Conservation (phyloP, 2,888 invertebrate genomes). For the Macrostomum cliftonense region DNA sequence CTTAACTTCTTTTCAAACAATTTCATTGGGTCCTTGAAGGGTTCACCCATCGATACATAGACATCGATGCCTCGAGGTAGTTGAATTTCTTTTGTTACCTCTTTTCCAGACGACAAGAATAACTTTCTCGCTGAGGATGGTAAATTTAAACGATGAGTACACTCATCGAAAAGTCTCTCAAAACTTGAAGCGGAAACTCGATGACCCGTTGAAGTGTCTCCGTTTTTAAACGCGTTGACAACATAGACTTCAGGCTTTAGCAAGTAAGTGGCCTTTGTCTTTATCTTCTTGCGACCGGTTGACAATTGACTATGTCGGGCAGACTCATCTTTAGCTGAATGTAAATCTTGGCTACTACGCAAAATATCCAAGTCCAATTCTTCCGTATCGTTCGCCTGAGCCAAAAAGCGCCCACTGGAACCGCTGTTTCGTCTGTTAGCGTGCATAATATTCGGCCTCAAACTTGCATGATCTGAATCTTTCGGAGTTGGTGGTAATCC, state of each 20-base stretch:
- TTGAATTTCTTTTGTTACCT: conserved; percentile 23
- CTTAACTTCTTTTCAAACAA: background rate
- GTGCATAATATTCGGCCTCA: no score
- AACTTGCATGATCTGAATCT: no score
- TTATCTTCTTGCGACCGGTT: background rate
- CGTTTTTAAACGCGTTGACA: conserved; percentile 30
- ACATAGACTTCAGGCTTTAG: conserved; percentile 24
- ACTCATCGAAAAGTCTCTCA: conserved; percentile 26
- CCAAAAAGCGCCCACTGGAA: no score
- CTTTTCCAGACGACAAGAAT: conserved; percentile 31
- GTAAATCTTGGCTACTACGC: no score
- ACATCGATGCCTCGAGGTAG: conserved; percentile 25
- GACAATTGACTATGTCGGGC: no score
- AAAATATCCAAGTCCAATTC: no score
- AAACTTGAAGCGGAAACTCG: conserved; percentile 26
- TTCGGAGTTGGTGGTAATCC: no score
- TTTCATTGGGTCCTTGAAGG: conserved; percentile 28
- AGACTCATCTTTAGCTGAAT: no score
- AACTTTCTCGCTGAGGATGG: conserved; percentile 31
- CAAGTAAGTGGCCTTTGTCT: conserved; percentile 13
- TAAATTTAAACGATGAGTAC: conserved; percentile 29
- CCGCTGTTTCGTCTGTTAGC: no score
- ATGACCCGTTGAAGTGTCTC: conserved; percentile 22
- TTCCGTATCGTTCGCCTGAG: no score
- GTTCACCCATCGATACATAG: conserved; percentile 31